Base-by-base conservation (phyloP, 2,888 invertebrate genomes). In the Belgica antarctica region DNA sequence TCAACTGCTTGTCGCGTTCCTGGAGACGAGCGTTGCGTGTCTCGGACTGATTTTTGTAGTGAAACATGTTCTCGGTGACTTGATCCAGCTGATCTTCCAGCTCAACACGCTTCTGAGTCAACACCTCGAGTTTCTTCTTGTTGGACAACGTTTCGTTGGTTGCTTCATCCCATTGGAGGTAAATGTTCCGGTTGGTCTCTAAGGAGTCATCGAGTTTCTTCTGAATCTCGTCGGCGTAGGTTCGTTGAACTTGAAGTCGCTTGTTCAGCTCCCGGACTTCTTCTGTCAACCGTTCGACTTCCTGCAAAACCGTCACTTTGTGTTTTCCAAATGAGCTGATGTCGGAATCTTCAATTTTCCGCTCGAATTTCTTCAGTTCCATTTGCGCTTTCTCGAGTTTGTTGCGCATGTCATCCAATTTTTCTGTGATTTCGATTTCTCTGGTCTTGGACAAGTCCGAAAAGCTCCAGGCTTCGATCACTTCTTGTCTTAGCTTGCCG, bases 131-230 rank as follows among this genome's bases (percentile, higher is more conserved):
- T 22, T 41, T 36, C 41, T 25, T 63, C 15, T 25, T 41, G 27
- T 36, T 63, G 0, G n/a, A 1, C 1, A 63, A 8, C 19, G 12
- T 36, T 1, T 63, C 63, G 46, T 63, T 63, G 22, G 41, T 63
- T 1, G 63, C 63, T 15, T 19, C 4, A 8, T 36, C 63, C 63
- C 63, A 63, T 61, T 61, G 19, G 0, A 17, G 61, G 31, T 8
- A 61, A 19, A 61, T 8, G 10, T 61, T 31, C 7, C 28, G 61
- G 31, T 61, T 61, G 7, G 27, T 61, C 28, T n/a, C n/a, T n/a
- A n/a, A n/a, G n/a, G n/a, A n/a, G n/a, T n/a, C n/a, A n/a, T 63
- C 41, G 15, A 63, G 41, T 10, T 63, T 36, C 24, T 63, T 63
- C 15, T 63, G 63, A 25, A 46, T 19, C 41, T 41, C 15, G 3